A percentile compares a stretch with the other conserved stretches of the same genome.
phyloP scores from a whole-genome alignment of 2,888 invertebrate species.

The Malachius bipustulatus region DNA sequence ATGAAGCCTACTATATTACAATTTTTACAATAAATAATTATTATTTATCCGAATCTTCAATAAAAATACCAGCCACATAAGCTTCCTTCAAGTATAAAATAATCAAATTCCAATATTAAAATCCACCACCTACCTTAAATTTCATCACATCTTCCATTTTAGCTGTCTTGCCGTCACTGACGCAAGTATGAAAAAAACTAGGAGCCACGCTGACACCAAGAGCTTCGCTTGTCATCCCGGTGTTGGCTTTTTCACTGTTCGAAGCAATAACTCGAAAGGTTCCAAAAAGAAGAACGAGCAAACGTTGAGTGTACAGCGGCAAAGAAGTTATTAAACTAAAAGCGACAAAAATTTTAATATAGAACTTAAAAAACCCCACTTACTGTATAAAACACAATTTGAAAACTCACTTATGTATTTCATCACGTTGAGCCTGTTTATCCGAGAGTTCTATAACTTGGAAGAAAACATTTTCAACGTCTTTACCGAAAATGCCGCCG shows the following conservation, averaged over 20 bases:
- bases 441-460: conserved; percentile 74
- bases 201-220: conserved; percentile 92
- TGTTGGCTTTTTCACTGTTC: conserved; percentile 78
- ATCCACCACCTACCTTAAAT: conserved; percentile 73
- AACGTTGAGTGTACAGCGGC: conserved; percentile 81
- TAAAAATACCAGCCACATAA: too few relatives aligned
- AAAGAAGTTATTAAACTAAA: conserved; percentile 73
- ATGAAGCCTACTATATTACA: too few relatives aligned
- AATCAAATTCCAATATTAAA: too few relatives aligned
- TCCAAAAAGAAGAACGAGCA: conserved; percentile 90
- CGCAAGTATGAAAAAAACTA: conserved; percentile 92
- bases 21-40: too few relatives aligned
- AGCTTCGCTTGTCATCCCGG: conserved; percentile 92
- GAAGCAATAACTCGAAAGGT: conserved; percentile 93
- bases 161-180: conserved; percentile 87
- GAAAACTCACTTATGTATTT: conserved; percentile 71
- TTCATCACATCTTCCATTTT: conserved; percentile 92
- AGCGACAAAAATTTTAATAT: too few relatives aligned
- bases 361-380: too few relatives aligned
- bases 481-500: conserved; percentile 88
- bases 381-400: conserved; percentile 4
- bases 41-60: too few relatives aligned
- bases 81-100: too few relatives aligned
- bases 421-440: conserved; percentile 74
- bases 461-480: conserved; percentile 83